These are phyloP conservation scores for Crypturellus undulatus DNA, from an alignment of 2,113 vertebrate species.

Conservation along the genomic window DNA sequence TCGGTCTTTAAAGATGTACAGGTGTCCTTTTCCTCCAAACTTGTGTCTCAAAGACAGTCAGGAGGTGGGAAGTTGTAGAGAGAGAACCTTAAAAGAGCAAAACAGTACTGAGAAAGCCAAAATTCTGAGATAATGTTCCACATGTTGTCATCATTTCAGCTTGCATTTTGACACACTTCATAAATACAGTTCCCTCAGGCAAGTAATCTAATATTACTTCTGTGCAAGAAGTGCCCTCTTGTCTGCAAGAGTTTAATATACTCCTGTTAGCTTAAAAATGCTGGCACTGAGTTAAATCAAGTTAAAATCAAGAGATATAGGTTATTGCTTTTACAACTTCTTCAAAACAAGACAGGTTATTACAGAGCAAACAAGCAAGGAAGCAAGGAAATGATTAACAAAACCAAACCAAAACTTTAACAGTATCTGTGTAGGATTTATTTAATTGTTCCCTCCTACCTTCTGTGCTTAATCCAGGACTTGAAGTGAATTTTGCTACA, in stretches of 20 bases:
- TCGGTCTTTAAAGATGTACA: not conserved
- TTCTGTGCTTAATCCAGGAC: slow-evolving; percentile 98
- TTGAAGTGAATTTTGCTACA: slow-evolving; percentile 99
- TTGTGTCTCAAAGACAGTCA: not conserved
- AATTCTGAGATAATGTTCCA: not conserved
- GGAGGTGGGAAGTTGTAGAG: not conserved
- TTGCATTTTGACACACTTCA: not conserved
- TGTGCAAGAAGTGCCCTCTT: not conserved
- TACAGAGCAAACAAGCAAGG: not conserved
- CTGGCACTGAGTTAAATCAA: not conserved
- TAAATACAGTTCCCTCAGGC: not conserved
- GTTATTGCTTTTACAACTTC: not conserved
- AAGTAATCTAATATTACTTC: not conserved
- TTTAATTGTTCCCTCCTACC: slow-evolving; percentile 77
- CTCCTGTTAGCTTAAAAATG: not conserved
- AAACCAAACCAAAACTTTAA: not conserved
- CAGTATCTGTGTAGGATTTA: not conserved
- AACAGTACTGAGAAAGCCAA: not conserved
- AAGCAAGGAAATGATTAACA: not conserved
- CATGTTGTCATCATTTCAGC: not conserved
- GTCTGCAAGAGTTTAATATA: not conserved
- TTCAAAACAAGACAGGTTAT: not conserved
- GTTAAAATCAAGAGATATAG: not conserved
- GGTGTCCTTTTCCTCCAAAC: not conserved
- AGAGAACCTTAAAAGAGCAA: not conserved